Conservation (phyloP, 2,113 vertebrate genomes). For the Illadopsis cleaveri region DNA sequence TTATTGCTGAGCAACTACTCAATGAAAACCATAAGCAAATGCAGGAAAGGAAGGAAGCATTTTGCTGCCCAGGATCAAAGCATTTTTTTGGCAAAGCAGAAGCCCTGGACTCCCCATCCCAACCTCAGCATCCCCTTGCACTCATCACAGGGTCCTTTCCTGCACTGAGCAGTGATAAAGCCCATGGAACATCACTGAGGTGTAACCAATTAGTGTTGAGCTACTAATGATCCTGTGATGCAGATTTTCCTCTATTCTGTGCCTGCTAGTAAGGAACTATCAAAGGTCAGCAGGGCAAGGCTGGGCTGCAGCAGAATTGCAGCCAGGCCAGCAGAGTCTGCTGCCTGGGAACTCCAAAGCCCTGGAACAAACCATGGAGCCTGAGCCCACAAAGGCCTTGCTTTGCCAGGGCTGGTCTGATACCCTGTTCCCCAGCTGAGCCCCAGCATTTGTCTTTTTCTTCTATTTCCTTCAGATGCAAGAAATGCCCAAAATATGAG, state of each 20-base stretch:
- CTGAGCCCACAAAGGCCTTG: fast-evolving
- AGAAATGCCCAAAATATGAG: neutral
- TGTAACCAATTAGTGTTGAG: neutral
- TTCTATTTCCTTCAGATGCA: neutral
- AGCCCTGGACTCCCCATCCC: fast-evolving
- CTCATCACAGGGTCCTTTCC: neutral
- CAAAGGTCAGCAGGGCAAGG: neutral
- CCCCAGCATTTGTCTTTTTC: neutral
- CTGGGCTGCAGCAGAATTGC: fast-evolving
- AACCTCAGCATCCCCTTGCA: neutral
- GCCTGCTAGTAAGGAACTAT: fast-evolving
- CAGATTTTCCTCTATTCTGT: neutral
- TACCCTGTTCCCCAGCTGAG: neutral
- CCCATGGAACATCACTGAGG: fast-evolving
- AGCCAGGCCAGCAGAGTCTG: neutral
- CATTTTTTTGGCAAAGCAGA: neutral
- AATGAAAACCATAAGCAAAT: neutral
- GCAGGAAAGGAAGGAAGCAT: neutral
- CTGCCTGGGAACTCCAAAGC: neutral
- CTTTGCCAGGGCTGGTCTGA: neutral
- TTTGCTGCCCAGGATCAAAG: neutral
- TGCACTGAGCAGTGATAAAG: neutral
- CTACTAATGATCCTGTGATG: fast-evolving
- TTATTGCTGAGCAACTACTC: neutral
- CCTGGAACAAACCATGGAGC: neutral